A percentile compares a stretch with the other conserved stretches of the same genome.
These are phyloP conservation scores for Lanius collurio DNA, from an alignment of 2,113 vertebrate species.

Conservation along the genomic window DNA sequence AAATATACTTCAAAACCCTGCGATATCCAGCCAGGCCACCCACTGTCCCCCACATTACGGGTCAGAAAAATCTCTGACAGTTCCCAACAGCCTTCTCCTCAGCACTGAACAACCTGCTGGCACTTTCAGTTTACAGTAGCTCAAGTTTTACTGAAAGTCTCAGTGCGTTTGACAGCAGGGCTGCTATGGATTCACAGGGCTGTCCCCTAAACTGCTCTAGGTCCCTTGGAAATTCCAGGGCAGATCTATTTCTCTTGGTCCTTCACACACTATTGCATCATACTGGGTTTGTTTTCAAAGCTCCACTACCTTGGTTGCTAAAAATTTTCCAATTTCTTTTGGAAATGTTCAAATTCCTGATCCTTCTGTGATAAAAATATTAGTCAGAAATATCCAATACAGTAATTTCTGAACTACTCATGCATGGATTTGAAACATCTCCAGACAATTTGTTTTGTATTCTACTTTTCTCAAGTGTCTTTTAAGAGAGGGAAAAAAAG, in stretches of 20 bases:
- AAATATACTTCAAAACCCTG: neutral
- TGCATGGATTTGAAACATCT: neutral
- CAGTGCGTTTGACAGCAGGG: neutral
- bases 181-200: neutral
- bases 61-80: neutral
- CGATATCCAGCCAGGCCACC: accelerated
- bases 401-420: neutral
- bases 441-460: neutral
- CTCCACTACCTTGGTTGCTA: neutral
- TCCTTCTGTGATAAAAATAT: neutral
- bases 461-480: neutral
- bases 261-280: neutral
- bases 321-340: neutral
- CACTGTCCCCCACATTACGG: too few relatives aligned
- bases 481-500: neutral
- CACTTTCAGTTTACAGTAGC: neutral
- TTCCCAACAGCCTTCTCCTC: neutral
- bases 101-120: neutral
- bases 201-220: neutral
- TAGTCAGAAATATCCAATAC: neutral
- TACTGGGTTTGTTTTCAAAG: neutral
- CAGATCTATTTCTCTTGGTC: neutral
- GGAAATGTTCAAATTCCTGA: neutral
- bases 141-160: neutral
- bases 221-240: neutral